Conservation (phyloP, 2,888 invertebrate genomes). For the Rhaphigaster nebulosa region DNA sequence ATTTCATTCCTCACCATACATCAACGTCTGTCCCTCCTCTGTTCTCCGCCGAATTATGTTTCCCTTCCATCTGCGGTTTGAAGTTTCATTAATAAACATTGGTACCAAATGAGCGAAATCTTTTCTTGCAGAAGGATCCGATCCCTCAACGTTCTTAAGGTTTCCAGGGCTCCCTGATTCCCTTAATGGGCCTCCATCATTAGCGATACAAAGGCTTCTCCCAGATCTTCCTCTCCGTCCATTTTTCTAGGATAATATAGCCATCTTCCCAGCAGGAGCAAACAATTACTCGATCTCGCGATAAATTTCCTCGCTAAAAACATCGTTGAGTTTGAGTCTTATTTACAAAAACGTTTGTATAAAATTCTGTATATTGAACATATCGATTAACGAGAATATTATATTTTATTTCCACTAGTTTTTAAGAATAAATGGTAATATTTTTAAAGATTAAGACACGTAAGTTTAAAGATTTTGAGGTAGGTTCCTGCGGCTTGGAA, state of each 20-base stretch:
- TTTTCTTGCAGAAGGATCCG: not conserved
- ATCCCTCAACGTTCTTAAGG: slow-evolving; percentile 23
- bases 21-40: not conserved
- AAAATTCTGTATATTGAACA: too few relatives aligned
- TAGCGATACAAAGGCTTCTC: not conserved
- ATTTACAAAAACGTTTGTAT: too few relatives aligned
- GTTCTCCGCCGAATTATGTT: not conserved
- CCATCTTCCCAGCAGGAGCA: not conserved
- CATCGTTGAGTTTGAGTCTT: not conserved
- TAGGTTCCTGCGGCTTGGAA: too few relatives aligned
- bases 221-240: not conserved
- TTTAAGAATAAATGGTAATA: too few relatives aligned
- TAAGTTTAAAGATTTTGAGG: too few relatives aligned
- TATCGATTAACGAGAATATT: too few relatives aligned
- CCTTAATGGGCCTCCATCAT: slow-evolving; percentile 7
- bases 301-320: not conserved
- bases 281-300: not conserved
- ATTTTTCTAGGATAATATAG: slow-evolving; percentile 4
- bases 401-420: too few relatives aligned
- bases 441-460: too few relatives aligned
- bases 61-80: not conserved
- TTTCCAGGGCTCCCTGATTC: not conserved
- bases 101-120: not conserved
- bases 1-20: not conserved
- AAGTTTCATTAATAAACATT: slow-evolving; percentile 32